These are phyloP conservation scores for Carduelis carduelis DNA, from an alignment of 2,797 vertebrate genomes.

Conservation along the genomic window DNA sequence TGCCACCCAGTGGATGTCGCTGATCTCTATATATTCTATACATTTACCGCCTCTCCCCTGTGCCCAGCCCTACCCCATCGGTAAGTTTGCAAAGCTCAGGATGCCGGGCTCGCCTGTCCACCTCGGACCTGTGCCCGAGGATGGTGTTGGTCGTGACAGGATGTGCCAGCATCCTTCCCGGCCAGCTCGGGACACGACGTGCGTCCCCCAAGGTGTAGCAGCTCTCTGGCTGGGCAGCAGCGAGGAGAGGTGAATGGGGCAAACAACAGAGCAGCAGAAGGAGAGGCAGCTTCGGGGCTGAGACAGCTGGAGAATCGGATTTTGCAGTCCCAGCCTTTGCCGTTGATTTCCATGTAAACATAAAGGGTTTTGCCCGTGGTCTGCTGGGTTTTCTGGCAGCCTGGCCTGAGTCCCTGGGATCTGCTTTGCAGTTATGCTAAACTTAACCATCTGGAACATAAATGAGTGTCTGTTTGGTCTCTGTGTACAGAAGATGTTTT, in stretches of 20 bases:
- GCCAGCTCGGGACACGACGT: background rate
- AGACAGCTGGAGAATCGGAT: background rate
- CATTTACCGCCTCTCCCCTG: background rate
- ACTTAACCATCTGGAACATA: background rate
- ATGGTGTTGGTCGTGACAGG: accelerated
- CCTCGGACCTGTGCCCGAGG: accelerated
- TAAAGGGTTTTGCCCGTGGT: accelerated
- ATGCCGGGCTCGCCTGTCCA: accelerated
- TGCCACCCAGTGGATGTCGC: slow-evolving; percentile 53
- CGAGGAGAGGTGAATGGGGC: background rate
- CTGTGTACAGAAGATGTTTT: background rate
- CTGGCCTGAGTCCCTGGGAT: background rate
- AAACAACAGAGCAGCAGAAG: background rate
- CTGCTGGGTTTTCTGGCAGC: background rate
- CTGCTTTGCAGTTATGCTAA: background rate
- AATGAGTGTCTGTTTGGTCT: background rate
- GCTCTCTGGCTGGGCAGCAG: background rate
- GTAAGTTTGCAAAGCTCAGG: background rate
- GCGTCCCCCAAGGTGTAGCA: accelerated
- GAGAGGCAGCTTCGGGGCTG: background rate
- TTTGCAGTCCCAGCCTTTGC: background rate
- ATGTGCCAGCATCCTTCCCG: accelerated
- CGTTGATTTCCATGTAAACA: accelerated
- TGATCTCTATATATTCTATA: background rate
- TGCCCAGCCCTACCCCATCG: accelerated